Evolutionary conservation across 2,888 invertebrate genomes (phyloP), one percentile per base, ranked within the genome.

Genomic region (Bellardia bayeri): DNA sequence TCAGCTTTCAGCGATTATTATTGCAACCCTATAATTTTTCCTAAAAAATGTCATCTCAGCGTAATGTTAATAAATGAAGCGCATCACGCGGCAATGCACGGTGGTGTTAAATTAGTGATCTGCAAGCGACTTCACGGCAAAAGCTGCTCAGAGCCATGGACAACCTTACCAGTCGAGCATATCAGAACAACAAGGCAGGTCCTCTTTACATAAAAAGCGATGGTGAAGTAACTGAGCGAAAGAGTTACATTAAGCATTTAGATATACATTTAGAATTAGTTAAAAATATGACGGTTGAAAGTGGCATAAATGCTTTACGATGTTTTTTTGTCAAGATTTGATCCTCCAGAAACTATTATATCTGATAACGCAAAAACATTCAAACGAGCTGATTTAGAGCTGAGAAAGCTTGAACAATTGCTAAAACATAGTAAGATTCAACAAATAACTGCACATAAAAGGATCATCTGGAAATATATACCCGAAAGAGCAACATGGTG

Each of bases 251-350:
- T 58, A 85, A 85, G 83, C 49, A n/a, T n/a, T n/a, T n/a, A n/a
- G n/a, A n/a, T n/a, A n/a, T 88, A n/a, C 82, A 86, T 72, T 83
- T 89, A 14, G 89, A 87, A 45, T 16, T 89, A 14, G 85, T 88
- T 23, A 13, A 69, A 33, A 81, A 89, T 72, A 64, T 89, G 83
- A 71, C 80, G 0, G 58, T 82, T 40, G 78, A 85, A 66, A 88
- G 85, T 16, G 86, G 86, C 76, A 83, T 88, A n/a, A 83, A 85
- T 66, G 89, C 88, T 11, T 68, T 88, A 40, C 68, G 85, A 9
- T 33, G 85, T n/a, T 42, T 87, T 89, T 23, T 72, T 86, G 14
- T 45, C 83, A n/a, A 68, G 88, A 78, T 63, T 78, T 33, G 86
- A 82, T 30, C 51, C 78, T 16, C 82, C 82, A 71, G 9, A 64